Evolutionary conservation across 2,113 vertebrate species (phyloP).

Genomic region (Hiodon tergisus): DNA sequence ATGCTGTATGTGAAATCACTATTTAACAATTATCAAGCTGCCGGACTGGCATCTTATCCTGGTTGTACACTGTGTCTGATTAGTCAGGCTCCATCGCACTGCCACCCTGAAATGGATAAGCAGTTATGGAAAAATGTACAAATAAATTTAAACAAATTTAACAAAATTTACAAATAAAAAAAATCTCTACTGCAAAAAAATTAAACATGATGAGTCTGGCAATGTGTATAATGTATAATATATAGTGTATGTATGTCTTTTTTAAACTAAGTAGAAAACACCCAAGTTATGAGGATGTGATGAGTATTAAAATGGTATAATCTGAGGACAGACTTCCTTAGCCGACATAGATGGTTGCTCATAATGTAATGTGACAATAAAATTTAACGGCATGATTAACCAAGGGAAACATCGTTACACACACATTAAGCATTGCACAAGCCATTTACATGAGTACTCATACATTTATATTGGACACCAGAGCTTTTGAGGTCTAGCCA

Average conservation of each 20-base stretch:
- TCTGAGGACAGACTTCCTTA: conserved; percentile 40
- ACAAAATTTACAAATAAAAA: not conserved
- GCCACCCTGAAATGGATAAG: no score
- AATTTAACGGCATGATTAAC: conserved; percentile 60
- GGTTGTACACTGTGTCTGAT: no score
- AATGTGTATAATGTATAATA: no score
- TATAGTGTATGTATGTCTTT: not conserved
- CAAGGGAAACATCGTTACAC: conserved; percentile 37
- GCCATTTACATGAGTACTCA: conserved; percentile 28
- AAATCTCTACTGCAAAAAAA: not conserved
- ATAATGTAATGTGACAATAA: conserved; percentile 54
- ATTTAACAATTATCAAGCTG: no score
- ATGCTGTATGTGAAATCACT: no score
- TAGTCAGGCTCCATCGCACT: no score
- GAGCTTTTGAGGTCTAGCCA: conserved; percentile 26
- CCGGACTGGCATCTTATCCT: no score
- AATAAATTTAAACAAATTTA: not conserved
- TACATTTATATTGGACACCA: conserved; percentile 41
- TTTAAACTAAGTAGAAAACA: not conserved
- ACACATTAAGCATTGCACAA: conserved; percentile 36
- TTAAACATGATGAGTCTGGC: not conserved
- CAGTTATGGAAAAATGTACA: no score
- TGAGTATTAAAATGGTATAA: conserved; percentile 38
- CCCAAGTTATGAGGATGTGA: not conserved
- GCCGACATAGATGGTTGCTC: conserved; percentile 42